Evolutionary conservation across 2,113 vertebrate species (phyloP).

Genomic region (Sisor rabdophorus): DNA sequence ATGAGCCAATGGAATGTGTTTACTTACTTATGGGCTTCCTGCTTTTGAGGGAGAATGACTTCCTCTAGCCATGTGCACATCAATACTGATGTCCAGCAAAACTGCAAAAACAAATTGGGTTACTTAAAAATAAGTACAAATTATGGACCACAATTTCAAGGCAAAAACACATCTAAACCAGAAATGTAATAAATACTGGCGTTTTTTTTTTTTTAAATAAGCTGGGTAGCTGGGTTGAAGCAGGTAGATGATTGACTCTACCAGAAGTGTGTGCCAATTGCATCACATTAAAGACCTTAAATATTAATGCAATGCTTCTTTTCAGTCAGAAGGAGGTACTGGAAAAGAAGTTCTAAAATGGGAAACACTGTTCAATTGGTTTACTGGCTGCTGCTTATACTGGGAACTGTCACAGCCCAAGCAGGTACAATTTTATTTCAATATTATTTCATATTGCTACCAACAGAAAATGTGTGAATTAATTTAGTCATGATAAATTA

Average conservation of each 20-base stretch:
- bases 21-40: slow-evolving; percentile 31
- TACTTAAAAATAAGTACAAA: neutral
- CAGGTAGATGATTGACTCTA: slow-evolving; percentile 41
- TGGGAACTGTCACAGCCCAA: slow-evolving; percentile 51
- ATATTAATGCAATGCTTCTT: too few species aligned
- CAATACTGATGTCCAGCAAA: neutral
- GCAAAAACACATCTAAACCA: neutral
- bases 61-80: slow-evolving; percentile 15
- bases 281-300: too few species aligned
- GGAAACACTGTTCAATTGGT: neutral
- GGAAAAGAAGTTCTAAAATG: slow-evolving; percentile 47
- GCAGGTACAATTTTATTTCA: slow-evolving; percentile 49
- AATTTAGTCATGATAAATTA: too few species aligned
- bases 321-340: neutral
- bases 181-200: neutral
- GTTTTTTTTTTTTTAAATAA: neutral
- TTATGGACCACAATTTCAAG: neutral
- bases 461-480: neutral
- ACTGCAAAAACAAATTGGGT: neutral
- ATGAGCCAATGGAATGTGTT: slow-evolving; percentile 30
- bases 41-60: slow-evolving; percentile 28
- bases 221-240: neutral
- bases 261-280: neutral
- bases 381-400: slow-evolving; percentile 43
- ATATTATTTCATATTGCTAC: neutral